phyloP scores from a whole-genome alignment of 2,797 vertebrate species.

The Pelochelys cantorii region DNA sequence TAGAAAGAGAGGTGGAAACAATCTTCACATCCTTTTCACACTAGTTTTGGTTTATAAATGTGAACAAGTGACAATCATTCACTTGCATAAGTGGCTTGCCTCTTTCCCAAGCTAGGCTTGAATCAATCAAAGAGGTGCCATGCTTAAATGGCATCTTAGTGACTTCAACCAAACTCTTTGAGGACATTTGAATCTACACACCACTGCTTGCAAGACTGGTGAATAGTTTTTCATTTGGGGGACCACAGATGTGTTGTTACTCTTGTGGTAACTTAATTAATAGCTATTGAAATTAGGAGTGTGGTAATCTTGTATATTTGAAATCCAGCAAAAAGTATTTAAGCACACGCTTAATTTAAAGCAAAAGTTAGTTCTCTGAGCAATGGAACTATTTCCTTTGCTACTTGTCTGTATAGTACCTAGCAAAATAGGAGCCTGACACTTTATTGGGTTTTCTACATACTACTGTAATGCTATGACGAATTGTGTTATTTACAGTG shows the following conservation, averaged over 20 bases:
- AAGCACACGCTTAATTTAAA: neutral
- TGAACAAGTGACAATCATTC: neutral
- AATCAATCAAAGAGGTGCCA: rapidly evolving
- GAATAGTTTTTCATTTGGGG: neutral
- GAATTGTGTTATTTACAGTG: neutral
- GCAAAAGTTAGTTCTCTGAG: neutral
- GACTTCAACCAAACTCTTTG: neutral
- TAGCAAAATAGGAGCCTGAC: neutral
- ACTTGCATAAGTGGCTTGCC: rapidly evolving
- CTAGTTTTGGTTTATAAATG: neutral
- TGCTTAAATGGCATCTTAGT: neutral
- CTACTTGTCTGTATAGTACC: neutral
- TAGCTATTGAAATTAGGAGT: neutral
- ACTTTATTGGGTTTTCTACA: neutral
- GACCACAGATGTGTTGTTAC: neutral
- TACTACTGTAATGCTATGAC: neutral
- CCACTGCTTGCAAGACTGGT: neutral
- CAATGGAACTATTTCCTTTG: neutral
- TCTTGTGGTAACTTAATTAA: neutral
- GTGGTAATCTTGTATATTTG: neutral
- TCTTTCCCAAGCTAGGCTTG: neutral
- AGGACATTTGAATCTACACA: rapidly evolving
- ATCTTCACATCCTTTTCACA: rapidly evolving
- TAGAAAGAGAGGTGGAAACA: neutral
- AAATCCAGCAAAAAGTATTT: neutral